Percentiles rank a stretch among this genome's conserved stretches.
Evolutionary conservation across 2,888 invertebrate species (phyloP).

Genomic region (Microctonus hyperodae): DNA sequence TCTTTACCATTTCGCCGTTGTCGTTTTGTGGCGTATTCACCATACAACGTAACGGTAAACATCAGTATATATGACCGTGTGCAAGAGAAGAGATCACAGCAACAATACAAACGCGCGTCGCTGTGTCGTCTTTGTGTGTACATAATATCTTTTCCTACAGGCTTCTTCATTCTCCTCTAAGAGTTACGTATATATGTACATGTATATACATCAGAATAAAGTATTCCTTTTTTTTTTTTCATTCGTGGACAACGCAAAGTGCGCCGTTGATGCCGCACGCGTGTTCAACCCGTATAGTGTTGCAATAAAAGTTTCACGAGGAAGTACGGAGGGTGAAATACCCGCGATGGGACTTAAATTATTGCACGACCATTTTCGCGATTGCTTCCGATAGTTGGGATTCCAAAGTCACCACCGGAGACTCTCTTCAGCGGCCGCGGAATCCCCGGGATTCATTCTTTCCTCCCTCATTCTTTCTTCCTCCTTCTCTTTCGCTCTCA

Average conservation of each 20-base stretch:
- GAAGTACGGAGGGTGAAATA: conserved; percentile 35
- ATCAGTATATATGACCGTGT: background rate
- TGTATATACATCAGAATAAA: conserved; percentile 30
- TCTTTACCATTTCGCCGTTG: background rate
- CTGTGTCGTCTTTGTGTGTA: conserved; percentile 14
- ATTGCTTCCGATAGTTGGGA: conserved; percentile 60
- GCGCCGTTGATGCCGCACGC: conserved; percentile 11
- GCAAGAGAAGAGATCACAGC: conserved; percentile 18
- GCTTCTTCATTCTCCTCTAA: conserved; percentile 6
- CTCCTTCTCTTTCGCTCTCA: conserved; percentile 12
- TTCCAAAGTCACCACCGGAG: conserved; percentile 48
- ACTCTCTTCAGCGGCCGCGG: conserved; percentile 46
- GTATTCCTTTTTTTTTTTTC: conserved; percentile 24
- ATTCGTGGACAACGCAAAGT: conserved; percentile 27
- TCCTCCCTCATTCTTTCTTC: conserved; percentile 36
- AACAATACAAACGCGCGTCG: conserved; percentile 36
- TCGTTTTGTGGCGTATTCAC: background rate
- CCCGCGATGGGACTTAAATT: conserved; percentile 48
- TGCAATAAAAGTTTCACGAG: conserved; percentile 30
- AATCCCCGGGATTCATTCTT: conserved; percentile 46
- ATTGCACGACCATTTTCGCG: conserved; percentile 55
- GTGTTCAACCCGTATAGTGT: conserved; percentile 19
- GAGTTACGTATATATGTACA: conserved; percentile 22
- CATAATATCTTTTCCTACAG: conserved; percentile 3
- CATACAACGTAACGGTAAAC: conserved; percentile 29